Evolutionary conservation across 1,140 invertebrate genomes (phyloP).

Genomic region (Drosophila nannoptera): DNA sequence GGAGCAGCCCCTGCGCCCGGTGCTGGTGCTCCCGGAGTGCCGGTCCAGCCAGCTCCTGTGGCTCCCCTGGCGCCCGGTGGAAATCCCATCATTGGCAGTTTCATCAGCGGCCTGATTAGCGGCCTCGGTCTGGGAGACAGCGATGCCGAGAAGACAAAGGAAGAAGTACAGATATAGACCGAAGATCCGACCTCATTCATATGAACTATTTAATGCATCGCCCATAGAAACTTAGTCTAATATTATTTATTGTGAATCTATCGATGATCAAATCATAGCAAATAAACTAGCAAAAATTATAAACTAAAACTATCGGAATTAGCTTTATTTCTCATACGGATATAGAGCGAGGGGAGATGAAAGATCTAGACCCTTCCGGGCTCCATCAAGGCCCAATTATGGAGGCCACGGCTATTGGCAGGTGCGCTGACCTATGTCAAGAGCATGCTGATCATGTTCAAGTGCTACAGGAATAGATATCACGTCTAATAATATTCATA

Average conservation of each 20-base stretch:
- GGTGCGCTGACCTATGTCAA: neutral
- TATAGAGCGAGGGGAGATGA: too few relatives aligned
- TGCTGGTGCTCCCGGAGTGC: neutral
- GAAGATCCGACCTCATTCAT: constrained; percentile 36
- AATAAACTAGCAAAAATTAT: constrained; percentile 30
- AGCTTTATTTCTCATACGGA: too few relatives aligned
- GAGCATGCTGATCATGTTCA: neutral
- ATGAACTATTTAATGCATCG: constrained; percentile 61
- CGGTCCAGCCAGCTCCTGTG: neutral
- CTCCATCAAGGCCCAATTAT: too few relatives aligned
- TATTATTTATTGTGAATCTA: constrained; percentile 31
- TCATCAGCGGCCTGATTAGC: constrained; percentile 66
- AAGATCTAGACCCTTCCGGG: too few relatives aligned
- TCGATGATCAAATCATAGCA: constrained; percentile 37
- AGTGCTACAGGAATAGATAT: constrained; percentile 3
- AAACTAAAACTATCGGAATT: neutral
- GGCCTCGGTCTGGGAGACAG: constrained; percentile 64
- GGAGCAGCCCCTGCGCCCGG: constrained; percentile 13
- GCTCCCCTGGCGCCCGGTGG: constrained; percentile 45
- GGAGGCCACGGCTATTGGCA: neutral
- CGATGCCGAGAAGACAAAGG: constrained; percentile 9
- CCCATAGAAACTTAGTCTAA: constrained; percentile 27
- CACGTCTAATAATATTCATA: neutral
- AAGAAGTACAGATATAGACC: constrained; percentile 27
- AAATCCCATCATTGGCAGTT: constrained; percentile 69